phyloP scores from a whole-genome alignment of 1,140 invertebrate genomes.

The Drosophila ohnishii region DNA sequence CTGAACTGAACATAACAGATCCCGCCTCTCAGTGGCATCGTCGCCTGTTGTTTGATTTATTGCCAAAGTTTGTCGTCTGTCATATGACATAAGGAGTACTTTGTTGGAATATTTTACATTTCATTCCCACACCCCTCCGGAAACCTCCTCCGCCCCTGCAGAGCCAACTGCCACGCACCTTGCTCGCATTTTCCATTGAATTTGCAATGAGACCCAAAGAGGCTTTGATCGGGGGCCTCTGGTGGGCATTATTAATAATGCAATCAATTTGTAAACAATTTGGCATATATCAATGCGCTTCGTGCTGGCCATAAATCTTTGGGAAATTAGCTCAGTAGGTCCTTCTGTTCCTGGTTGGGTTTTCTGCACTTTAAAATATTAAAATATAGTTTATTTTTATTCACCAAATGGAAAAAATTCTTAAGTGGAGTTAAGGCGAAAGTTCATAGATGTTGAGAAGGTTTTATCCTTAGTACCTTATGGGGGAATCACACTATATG shows the following conservation, averaged over 20 bases:
- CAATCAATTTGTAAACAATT: conserved; percentile 81
- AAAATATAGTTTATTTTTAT: conserved; percentile 3
- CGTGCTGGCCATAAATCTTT: conserved; percentile 74
- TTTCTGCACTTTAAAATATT: conserved; percentile 33
- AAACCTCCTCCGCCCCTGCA: not conserved
- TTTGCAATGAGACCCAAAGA: conserved; percentile 56
- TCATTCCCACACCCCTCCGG: conserved; percentile 3
- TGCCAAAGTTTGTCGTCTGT: conserved; percentile 77
- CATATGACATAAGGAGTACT: conserved; percentile 79
- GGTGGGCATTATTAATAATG: conserved; percentile 78
- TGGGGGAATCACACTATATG: no score
- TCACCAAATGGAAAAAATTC: not conserved
- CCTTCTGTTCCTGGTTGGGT: not conserved
- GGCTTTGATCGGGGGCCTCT: conserved; percentile 32
- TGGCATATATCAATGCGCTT: conserved; percentile 79
- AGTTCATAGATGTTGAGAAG: not conserved
- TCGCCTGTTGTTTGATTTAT: conserved; percentile 76
- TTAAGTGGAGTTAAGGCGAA: not conserved
- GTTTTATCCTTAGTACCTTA: no score
- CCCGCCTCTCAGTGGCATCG: conserved; percentile 28
- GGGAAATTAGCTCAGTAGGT: conserved; percentile 59
- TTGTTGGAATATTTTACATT: conserved; percentile 75
- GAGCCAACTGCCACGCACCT: conserved; percentile 20
- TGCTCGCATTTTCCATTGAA: conserved; percentile 45
- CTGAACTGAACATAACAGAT: conserved; percentile 10